phyloP scores from a whole-genome alignment of 2,113 vertebrate genomes.

The Thamnaconus septentrionalis region DNA sequence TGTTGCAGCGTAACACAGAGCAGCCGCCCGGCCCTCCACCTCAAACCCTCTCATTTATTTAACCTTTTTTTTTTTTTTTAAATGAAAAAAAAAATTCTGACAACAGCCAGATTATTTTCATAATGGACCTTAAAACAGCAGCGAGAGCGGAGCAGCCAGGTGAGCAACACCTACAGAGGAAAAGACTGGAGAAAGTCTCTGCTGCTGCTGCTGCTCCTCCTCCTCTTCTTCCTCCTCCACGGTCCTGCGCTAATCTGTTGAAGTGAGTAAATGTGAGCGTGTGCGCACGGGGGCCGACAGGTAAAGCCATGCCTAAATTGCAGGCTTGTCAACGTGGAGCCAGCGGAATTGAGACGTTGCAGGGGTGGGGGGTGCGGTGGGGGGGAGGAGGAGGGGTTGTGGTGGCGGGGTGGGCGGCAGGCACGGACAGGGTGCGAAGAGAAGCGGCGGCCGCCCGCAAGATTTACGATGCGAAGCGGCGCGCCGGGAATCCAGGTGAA shows the following conservation, averaged over 20 bases:
- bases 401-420: neutral
- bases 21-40: conserved; percentile 35
- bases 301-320: conserved; percentile 25
- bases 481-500: conserved; percentile 45
- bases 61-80: conserved; percentile 32
- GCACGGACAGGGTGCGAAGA: no score
- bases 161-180: conserved; percentile 42
- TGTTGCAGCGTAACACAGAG: conserved; percentile 60
- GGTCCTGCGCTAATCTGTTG: neutral
- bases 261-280: neutral
- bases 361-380: neutral
- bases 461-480: conserved; percentile 43
- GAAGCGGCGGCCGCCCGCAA: neutral
- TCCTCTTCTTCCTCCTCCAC: neutral
- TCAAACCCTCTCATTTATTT: no score
- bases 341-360: conserved; percentile 28
- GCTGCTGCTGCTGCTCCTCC: neutral
- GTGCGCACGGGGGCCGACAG: conserved; percentile 4
- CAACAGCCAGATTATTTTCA: conserved; percentile 68
- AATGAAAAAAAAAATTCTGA: conserved; percentile 38
- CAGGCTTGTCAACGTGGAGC: conserved; percentile 20
- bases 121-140: conserved; percentile 56
- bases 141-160: conserved; percentile 48
- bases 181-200: neutral
- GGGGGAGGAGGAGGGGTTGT: neutral